Evolutionary conservation across 2,888 invertebrate genomes (phyloP), one percentile per base, ranked within the genome.

Genomic region (Augiades crinisus): DNA sequence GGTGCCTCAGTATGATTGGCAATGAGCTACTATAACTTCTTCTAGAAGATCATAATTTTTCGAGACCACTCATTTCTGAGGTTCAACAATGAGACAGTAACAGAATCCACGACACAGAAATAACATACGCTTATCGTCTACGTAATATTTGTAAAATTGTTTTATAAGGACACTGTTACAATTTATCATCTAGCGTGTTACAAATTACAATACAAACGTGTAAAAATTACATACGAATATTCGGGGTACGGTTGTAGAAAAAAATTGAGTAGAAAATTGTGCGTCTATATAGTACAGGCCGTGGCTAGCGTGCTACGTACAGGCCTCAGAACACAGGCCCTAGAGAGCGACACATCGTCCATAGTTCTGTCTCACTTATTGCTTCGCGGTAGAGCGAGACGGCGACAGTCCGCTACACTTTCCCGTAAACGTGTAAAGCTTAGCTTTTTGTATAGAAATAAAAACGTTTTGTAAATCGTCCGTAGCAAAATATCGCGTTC

Each of bases 401-500:
- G 59, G 55, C 58, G 7, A 54, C 37, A 16, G 64, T 54, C 64
- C 62, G 61, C 63, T 55, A 57, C 41, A 52, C 45, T 30, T 30
- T n/a, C n/a, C n/a, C n/a, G 44, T 52, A 59, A 61, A 64, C 62
- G 24, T 54, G 59, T 62, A 62, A 66, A 65, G 68, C 61, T 61
- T 79, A 81, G 81, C 81, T 75, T 75, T 72, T 78, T 75, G 70
- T 72, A 71, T 70, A 74, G 63, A 71, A 71, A 66, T 67, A 67
- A 70, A 70, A 69, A 59, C 64, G 64, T 63, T n/a, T n/a, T 79
- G 77, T 78, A 80, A 75, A 70, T 61, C 60, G 65, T 76, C 72
- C 63, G 62, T 87, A 86, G 83, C 81, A 87, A 87, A 87, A 87
- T 86, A 84, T 71, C 75, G 70, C 63, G 61, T 62, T 68, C 57